Conservation (phyloP, 2,113 vertebrate species). For the Zootoca vivipara region DNA sequence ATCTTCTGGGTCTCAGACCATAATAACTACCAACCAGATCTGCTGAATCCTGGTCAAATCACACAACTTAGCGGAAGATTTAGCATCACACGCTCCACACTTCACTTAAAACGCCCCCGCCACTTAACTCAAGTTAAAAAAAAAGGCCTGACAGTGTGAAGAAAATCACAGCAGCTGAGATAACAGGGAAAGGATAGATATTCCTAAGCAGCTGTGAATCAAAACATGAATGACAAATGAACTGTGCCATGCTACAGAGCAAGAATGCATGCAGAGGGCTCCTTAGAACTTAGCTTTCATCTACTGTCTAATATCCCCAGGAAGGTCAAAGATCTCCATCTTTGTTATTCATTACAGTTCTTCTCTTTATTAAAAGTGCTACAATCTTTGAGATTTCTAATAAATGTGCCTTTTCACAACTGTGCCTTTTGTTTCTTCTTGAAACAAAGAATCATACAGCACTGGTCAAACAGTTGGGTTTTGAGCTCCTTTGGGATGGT, state of each 20-base stretch:
- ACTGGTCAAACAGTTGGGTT: slow-evolving; percentile 65
- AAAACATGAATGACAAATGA: slow-evolving; percentile 56
- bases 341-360: slow-evolving; percentile 11
- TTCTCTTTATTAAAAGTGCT: slow-evolving; percentile 17
- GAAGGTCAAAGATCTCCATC: neutral
- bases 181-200: slow-evolving; percentile 50
- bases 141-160: slow-evolving; percentile 30
- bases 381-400: neutral
- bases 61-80: neutral
- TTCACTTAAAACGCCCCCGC: neutral
- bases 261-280: slow-evolving; percentile 11
- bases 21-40: neutral
- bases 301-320: neutral
- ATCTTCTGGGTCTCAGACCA: neutral
- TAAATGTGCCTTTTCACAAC: neutral
- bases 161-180: slow-evolving; percentile 44
- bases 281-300: slow-evolving; percentile 7
- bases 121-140: neutral
- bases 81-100: neutral
- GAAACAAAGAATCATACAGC: slow-evolving; percentile 47
- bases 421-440: slow-evolving; percentile 15
- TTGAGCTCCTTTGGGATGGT: slow-evolving; percentile 61
- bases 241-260: neutral
- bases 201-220: slow-evolving; percentile 59
- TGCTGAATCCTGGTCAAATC: neutral